Percentiles rank a stretch among this genome's conserved stretches.
Evolutionary conservation across 1,140 invertebrate species (phyloP).

Genomic region (Meloidogyne hapla): DNA sequence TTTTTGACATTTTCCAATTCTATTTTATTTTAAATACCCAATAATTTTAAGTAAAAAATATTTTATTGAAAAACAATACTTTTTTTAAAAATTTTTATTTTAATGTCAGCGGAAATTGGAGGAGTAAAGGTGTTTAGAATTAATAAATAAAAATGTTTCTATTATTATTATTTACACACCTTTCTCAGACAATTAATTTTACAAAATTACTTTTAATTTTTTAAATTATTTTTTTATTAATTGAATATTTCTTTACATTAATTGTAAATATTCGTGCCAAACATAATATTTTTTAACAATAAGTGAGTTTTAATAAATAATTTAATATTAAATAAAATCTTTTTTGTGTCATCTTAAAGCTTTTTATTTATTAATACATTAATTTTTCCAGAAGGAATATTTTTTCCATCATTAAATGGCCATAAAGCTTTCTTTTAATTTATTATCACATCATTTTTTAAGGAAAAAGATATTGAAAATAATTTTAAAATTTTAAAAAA

Average conservation of each 20-base stretch:
- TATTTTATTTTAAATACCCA: neutral
- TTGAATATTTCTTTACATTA: too few relatives aligned
- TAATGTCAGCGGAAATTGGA: neutral
- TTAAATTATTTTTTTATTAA: too few relatives aligned
- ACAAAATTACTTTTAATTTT: too few relatives aligned
- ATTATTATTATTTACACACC: neutral
- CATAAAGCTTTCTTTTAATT: neutral
- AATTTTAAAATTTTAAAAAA: too few relatives aligned
- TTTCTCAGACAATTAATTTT: neutral
- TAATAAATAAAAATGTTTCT: neutral
- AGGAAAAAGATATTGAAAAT: too few relatives aligned
- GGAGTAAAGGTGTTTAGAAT: neutral
- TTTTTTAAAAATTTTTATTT: neutral
- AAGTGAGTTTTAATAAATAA: too few relatives aligned
- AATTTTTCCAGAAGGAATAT: too few relatives aligned
- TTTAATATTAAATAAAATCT: too few relatives aligned
- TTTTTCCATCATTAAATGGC: neutral
- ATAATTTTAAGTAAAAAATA: slow-evolving; percentile 11
- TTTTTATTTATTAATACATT: too few relatives aligned
- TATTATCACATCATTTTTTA: neutral
- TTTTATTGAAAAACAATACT: slow-evolving; percentile 1
- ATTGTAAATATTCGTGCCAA: too few relatives aligned
- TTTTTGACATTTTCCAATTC: neutral
- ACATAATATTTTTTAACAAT: too few relatives aligned
- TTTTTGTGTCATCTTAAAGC: too few relatives aligned